Evolutionary conservation across 1,140 invertebrate species (phyloP).

Genomic region (Oppia nitens): DNA sequence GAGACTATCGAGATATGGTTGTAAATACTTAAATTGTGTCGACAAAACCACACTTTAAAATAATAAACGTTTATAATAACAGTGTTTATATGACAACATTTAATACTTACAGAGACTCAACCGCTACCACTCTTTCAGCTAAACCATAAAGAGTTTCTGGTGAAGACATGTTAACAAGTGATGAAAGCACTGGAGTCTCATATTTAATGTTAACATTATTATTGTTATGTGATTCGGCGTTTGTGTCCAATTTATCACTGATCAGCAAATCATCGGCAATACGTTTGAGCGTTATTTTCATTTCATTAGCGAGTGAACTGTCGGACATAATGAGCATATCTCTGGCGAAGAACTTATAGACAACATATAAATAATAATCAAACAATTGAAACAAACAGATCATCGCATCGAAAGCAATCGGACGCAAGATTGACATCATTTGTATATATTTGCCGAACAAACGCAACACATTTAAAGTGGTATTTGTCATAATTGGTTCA

Average conservation of each 20-base stretch:
- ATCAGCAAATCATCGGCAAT: neutral
- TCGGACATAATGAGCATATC: slow-evolving; percentile 33
- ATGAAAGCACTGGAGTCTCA: slow-evolving; percentile 43
- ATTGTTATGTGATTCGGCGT: neutral
- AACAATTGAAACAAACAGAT: slow-evolving; percentile 79
- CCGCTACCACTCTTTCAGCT: slow-evolving; percentile 65
- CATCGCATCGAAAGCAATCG: slow-evolving; percentile 79
- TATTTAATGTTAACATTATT: slow-evolving; percentile 31
- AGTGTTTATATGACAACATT: neutral
- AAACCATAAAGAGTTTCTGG: slow-evolving; percentile 59
- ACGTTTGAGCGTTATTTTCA: neutral
- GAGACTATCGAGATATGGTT: slow-evolving; percentile 58
- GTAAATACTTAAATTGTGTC: slow-evolving; percentile 63
- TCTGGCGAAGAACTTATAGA: slow-evolving; percentile 70
- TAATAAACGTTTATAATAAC: slow-evolving; percentile 9
- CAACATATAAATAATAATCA: slow-evolving; percentile 57
- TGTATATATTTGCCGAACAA: slow-evolving; percentile 75
- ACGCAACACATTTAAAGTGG: slow-evolving; percentile 73
- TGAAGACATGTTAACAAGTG: slow-evolving; percentile 49
- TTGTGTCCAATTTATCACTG: neutral
- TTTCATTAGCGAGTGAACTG: slow-evolving; percentile 1
- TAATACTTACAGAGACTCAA: slow-evolving; percentile 56
- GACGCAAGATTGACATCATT: slow-evolving; percentile 75
- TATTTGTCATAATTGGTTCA: slow-evolving; percentile 62
- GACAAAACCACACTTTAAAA: slow-evolving; percentile 53